These are phyloP conservation scores for Sebastes aleutianus DNA, from an alignment of 2,797 vertebrate species.

Conservation along the genomic window DNA sequence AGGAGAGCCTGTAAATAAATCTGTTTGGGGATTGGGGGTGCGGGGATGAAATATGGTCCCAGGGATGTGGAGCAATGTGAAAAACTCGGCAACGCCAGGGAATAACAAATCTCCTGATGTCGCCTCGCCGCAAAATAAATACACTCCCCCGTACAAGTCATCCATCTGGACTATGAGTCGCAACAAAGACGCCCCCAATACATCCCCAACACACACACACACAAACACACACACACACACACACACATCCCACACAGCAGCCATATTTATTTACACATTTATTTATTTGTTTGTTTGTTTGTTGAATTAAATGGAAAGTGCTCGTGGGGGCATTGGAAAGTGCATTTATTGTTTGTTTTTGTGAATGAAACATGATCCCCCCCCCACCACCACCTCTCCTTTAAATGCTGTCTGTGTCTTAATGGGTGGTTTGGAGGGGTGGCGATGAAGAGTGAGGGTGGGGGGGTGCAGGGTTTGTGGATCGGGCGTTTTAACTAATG, in stretches of 20 bases:
- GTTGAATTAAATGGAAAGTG: conserved; percentile 72
- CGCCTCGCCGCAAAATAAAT: conserved; percentile 83
- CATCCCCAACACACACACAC: conserved; percentile 51
- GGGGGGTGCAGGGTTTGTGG: conserved; percentile 17
- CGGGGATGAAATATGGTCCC: conserved; percentile 83
- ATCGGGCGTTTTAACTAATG: conserved; percentile 71
- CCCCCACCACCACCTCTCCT: neutral
- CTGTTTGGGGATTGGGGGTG: conserved; percentile 84
- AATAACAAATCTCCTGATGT: conserved; percentile 86
- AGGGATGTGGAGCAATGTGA: conserved; percentile 86
- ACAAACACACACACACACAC: conserved; percentile 27
- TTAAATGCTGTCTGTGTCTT: conserved; percentile 58
- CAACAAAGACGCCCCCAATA: conserved; percentile 82
- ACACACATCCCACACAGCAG: conserved; percentile 40
- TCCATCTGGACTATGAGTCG: conserved; percentile 84
- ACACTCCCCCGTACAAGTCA: conserved; percentile 81
- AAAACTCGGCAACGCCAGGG: conserved; percentile 83
- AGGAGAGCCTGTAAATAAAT: conserved; percentile 84
- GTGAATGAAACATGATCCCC: conserved; percentile 62
- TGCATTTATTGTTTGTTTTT: conserved; percentile 62
- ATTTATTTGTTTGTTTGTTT: conserved; percentile 79
- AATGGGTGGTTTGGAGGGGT: conserved; percentile 39
- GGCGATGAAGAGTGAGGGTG: neutral
- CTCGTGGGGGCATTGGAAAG: conserved; percentile 46
- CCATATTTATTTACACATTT: conserved; percentile 72